Evolutionary conservation across 2,113 vertebrate genomes (phyloP).

Genomic region (Ascaphus truei): DNA sequence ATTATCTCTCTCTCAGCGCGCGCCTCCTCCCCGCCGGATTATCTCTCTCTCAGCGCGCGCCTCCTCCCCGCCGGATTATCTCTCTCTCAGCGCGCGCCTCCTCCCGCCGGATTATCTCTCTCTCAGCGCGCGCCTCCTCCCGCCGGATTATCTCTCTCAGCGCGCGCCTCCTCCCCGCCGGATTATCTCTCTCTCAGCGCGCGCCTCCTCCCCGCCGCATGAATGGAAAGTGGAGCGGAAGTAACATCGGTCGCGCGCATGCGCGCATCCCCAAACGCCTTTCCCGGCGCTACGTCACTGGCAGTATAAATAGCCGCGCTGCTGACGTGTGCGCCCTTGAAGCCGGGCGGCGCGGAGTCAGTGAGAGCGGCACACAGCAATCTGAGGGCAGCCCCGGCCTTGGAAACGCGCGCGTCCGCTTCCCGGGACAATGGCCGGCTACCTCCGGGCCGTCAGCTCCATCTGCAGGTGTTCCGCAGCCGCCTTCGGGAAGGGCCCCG

Average conservation of each 20-base stretch:
- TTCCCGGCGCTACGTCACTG: conserved; percentile 14
- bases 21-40: too few species aligned
- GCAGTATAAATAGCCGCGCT: conserved; percentile 10
- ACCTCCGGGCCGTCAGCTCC: conserved; percentile 39
- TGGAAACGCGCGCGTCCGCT: too few species aligned
- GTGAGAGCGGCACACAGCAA: neutral
- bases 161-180: neutral
- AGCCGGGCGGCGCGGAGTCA: conserved; percentile 19
- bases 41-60: too few species aligned
- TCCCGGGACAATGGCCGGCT: conserved; percentile 45
- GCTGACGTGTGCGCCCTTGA: conserved; percentile 31
- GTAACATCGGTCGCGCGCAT: neutral
- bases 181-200: neutral
- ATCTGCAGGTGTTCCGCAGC: conserved; percentile 39
- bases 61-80: too few species aligned
- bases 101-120: too few species aligned
- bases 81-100: too few species aligned
- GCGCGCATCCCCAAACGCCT: neutral
- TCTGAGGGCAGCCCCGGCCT: too few species aligned
- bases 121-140: neutral
- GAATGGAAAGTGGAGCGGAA: conserved; percentile 23
- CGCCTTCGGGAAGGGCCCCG: conserved; percentile 39
- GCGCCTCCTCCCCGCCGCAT: neutral
- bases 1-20: too few species aligned
- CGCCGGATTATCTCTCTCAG: neutral